phyloP scores from a whole-genome alignment of 2,797 vertebrate genomes.

The Karalla daura region DNA sequence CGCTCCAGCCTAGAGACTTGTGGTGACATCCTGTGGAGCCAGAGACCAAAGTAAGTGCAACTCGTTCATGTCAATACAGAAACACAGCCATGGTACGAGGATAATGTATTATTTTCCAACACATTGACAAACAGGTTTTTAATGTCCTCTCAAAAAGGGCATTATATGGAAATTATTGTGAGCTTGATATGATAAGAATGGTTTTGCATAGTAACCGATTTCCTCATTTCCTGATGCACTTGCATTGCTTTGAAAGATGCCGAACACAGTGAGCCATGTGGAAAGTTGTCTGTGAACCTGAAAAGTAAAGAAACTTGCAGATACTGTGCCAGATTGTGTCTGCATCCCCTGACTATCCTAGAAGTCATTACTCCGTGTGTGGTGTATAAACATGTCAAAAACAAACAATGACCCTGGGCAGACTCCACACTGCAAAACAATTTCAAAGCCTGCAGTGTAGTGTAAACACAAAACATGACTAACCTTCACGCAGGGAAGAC shows the following conservation, averaged over 20 bases:
- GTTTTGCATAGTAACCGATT: constrained; percentile 60
- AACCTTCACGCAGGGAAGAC: constrained; percentile 78
- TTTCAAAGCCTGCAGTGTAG: constrained; percentile 77
- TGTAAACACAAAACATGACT: constrained; percentile 80
- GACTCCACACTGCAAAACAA: constrained; percentile 72
- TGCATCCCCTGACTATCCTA: constrained; percentile 61
- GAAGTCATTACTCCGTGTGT: constrained; percentile 79
- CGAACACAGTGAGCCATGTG: neutral
- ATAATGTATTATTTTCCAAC: constrained; percentile 3
- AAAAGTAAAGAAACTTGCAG: constrained; percentile 35
- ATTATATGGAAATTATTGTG: constrained; percentile 27
- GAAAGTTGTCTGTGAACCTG: constrained; percentile 29
- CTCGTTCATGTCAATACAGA: constrained; percentile 10
- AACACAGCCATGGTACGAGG: too few species aligned
- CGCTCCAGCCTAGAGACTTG: constrained; percentile 71
- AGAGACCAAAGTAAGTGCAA: constrained; percentile 76
- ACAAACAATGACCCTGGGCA: constrained; percentile 80
- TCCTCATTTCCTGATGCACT: constrained; percentile 42
- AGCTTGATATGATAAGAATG: constrained; percentile 33
- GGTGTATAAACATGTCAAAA: constrained; percentile 83
- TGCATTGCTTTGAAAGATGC: constrained; percentile 41
- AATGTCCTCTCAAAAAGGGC: neutral
- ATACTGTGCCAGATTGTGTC: constrained; percentile 36
- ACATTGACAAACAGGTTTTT: neutral
- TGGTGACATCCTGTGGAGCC: constrained; percentile 75